Evolutionary conservation across 2,113 vertebrate species (phyloP).

Genomic region (Athene noctua): DNA sequence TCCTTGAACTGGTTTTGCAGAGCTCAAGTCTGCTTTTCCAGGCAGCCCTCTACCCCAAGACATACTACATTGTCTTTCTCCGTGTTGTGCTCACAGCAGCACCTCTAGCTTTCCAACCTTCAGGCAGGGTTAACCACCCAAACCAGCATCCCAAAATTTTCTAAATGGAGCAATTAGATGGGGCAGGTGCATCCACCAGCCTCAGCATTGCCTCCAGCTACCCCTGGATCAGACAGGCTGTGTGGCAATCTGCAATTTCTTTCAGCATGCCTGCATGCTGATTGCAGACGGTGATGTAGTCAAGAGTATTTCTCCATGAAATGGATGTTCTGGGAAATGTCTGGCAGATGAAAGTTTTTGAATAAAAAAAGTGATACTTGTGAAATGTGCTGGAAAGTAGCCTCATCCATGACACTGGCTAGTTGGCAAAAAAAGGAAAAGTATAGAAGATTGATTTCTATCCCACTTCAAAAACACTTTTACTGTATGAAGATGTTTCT

Average conservation of each 20-base stretch:
- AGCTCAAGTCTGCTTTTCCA: background rate
- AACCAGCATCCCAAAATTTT: background rate
- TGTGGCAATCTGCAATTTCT: background rate
- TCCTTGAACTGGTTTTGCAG: background rate
- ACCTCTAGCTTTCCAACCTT: background rate
- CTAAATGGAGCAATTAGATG: background rate
- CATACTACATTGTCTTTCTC: background rate
- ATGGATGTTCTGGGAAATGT: background rate
- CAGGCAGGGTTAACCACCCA: background rate
- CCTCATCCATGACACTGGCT: background rate
- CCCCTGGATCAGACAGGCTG: background rate
- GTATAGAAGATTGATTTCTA: background rate
- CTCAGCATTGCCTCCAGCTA: background rate
- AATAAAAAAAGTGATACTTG: background rate
- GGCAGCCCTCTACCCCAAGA: background rate
- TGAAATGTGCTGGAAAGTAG: background rate
- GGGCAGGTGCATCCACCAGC: background rate
- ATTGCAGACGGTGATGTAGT: background rate
- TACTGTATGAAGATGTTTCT: background rate
- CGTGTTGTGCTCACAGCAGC: background rate
- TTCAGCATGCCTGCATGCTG: background rate
- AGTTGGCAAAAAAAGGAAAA: background rate
- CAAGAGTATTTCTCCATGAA: background rate
- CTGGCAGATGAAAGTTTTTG: background rate
- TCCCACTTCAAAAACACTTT: background rate